A percentile compares a stretch with the other conserved stretches of the same genome.
Conservation (phyloP, 2,888 invertebrate genomes). For the Amblyjoppa fuscipennis region DNA sequence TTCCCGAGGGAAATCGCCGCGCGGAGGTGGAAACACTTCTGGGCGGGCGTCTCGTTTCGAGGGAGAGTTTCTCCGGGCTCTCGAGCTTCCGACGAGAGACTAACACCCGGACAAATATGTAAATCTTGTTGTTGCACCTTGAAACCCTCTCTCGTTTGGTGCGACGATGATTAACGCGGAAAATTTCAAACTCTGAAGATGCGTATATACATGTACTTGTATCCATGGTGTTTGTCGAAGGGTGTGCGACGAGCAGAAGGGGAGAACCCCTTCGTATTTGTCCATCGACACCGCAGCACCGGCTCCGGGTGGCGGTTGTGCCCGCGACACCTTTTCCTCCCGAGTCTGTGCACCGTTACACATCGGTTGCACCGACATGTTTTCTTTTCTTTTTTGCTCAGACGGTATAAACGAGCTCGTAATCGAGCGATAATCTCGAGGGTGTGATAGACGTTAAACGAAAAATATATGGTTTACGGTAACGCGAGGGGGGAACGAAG, state of each 20-base stretch:
- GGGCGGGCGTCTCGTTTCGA: conserved; percentile 57
- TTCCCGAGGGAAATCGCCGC: conserved; percentile 27
- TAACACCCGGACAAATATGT: conserved; percentile 78
- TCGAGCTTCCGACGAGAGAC: conserved; percentile 64
- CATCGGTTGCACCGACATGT: neutral
- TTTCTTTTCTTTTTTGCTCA: too few species aligned
- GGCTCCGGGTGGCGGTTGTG: conserved; percentile 22
- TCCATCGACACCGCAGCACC: conserved; percentile 71
- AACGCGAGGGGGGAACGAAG: neutral
- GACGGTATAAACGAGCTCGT: neutral
- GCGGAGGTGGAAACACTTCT: conserved; percentile 55
- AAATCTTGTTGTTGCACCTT: conserved; percentile 81
- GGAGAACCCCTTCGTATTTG: conserved; percentile 74
- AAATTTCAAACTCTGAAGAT: conserved; percentile 6
- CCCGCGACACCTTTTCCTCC: conserved; percentile 37
- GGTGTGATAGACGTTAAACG: conserved; percentile 8
- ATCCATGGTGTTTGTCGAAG: neutral
- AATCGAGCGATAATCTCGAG: conserved; percentile 23
- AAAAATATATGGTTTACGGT: neutral
- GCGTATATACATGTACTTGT: too few species aligned
- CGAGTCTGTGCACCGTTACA: neutral
- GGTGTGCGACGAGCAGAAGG: neutral
- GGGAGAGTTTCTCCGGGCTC: conserved; percentile 58
- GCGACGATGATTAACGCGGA: conserved; percentile 7
- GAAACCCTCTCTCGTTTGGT: conserved; percentile 72